Evolutionary conservation across 2,113 vertebrate species (phyloP).

Genomic region (Pica pica): DNA sequence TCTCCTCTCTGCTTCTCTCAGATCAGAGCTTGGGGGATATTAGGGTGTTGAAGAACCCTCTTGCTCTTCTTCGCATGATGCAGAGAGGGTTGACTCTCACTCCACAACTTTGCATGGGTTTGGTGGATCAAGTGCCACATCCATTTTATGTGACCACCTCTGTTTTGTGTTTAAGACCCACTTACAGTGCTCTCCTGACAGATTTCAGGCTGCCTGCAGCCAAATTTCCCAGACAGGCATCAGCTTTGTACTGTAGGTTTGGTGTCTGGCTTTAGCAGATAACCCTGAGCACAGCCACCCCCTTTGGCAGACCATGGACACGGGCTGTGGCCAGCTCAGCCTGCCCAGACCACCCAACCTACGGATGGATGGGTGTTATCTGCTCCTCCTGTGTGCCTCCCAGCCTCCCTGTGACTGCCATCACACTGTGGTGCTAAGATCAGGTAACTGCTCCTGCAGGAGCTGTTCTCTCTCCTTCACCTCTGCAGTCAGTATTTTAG

Average conservation of each 20-base stretch:
- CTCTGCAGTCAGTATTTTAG: neutral
- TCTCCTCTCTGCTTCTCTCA: neutral
- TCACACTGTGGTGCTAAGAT: neutral
- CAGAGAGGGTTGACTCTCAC: neutral
- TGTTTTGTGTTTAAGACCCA: neutral
- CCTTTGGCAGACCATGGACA: neutral
- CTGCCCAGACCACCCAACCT: neutral
- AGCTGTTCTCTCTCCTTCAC: neutral
- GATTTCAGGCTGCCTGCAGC: neutral
- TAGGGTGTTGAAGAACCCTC: neutral
- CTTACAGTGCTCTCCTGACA: neutral
- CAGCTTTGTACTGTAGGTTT: neutral
- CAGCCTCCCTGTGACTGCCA: neutral
- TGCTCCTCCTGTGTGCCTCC: neutral
- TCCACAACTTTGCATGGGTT: neutral
- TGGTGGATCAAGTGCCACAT: neutral
- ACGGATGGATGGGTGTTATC: fast-evolving
- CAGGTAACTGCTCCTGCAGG: neutral
- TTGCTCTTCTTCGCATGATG: neutral
- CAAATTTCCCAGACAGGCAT: neutral
- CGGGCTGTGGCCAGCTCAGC: neutral
- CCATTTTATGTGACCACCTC: neutral
- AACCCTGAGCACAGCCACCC: neutral
- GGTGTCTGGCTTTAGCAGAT: neutral
- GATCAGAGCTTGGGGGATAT: neutral